These are phyloP conservation scores for Galerucella nymphaeae DNA, from an alignment of 2,888 invertebrate genomes.

Conservation along the genomic window DNA sequence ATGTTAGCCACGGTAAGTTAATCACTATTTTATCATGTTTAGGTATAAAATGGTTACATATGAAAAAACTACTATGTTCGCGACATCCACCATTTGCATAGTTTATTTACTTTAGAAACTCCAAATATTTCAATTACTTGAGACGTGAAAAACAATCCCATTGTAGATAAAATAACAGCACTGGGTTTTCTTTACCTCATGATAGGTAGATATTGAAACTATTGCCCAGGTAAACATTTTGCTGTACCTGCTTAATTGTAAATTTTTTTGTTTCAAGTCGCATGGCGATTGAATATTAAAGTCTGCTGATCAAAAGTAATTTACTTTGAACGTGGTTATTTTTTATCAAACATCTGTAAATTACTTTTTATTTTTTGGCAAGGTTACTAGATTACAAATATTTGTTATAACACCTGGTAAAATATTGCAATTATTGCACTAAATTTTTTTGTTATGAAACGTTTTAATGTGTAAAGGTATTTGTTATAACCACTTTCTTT, in stretches of 20 bases:
- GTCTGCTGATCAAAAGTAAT: not conserved
- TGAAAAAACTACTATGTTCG: not conserved
- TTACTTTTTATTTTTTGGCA: not conserved
- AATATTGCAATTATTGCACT: not conserved
- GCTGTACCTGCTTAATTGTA: not conserved
- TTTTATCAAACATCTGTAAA: no score
- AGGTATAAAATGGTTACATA: not conserved
- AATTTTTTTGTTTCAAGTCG: not conserved
- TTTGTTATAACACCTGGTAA: not conserved
- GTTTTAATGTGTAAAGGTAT: not conserved
- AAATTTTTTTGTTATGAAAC: not conserved
- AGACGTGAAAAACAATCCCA: slow-evolving; percentile 25
- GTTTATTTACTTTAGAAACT: slow-evolving; percentile 23
- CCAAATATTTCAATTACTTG: slow-evolving; percentile 21
- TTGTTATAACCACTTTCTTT: not conserved
- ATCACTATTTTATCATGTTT: slow-evolving; percentile 2
- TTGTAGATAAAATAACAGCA: slow-evolving; percentile 15
- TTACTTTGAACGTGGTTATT: not conserved
- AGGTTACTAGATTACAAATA: not conserved
- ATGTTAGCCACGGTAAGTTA: slow-evolving; percentile 24
- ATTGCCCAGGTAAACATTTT: not conserved
- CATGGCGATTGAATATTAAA: not conserved
- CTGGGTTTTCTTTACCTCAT: not conserved
- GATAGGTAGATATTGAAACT: not conserved
- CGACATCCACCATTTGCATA: slow-evolving; percentile 18